A percentile compares a stretch with the other conserved stretches of the same genome.
phyloP scores from a whole-genome alignment of 2,888 invertebrate species.

The Trissolcus japonicus region DNA sequence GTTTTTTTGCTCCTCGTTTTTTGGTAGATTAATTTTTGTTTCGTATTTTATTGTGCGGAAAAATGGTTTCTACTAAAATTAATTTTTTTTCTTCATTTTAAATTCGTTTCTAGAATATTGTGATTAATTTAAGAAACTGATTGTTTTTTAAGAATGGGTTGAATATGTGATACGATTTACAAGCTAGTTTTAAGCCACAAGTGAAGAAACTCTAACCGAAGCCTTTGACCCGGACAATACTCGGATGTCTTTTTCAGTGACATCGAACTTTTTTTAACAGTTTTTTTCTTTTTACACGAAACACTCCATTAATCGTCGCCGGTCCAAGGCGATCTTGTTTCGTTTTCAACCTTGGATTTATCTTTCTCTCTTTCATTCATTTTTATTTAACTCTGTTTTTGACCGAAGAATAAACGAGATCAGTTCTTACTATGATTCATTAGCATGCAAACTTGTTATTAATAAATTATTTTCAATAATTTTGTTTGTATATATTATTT shows the following conservation, averaged over 20 bases:
- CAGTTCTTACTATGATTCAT: neutral
- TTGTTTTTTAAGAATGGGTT: neutral
- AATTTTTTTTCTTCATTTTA: too few relatives aligned
- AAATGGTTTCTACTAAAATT: too few relatives aligned
- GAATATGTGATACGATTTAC: neutral
- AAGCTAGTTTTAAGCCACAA: neutral
- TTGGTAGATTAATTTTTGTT: too few relatives aligned
- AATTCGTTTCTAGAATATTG: too few relatives aligned
- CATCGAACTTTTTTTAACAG: constrained; percentile 23
- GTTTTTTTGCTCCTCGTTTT: too few relatives aligned
- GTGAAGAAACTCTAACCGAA: constrained; percentile 1
- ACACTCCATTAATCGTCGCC: constrained; percentile 40
- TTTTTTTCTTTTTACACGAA: constrained; percentile 17
- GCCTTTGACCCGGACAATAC: constrained; percentile 25
- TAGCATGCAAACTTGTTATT: neutral
- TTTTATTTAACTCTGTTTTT: constrained; percentile 18
- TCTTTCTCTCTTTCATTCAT: constrained; percentile 20
- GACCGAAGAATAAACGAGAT: constrained; percentile 11
- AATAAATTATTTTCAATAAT: too few relatives aligned
- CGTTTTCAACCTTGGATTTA: constrained; percentile 45
- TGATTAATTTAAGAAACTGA: neutral
- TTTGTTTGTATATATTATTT: too few relatives aligned
- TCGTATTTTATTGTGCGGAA: too few relatives aligned
- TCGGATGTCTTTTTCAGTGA: constrained; percentile 32
- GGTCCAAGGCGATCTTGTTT: constrained; percentile 52